phyloP scores from a whole-genome alignment of 2,113 vertebrate genomes.

The Plotosus lineatus region DNA sequence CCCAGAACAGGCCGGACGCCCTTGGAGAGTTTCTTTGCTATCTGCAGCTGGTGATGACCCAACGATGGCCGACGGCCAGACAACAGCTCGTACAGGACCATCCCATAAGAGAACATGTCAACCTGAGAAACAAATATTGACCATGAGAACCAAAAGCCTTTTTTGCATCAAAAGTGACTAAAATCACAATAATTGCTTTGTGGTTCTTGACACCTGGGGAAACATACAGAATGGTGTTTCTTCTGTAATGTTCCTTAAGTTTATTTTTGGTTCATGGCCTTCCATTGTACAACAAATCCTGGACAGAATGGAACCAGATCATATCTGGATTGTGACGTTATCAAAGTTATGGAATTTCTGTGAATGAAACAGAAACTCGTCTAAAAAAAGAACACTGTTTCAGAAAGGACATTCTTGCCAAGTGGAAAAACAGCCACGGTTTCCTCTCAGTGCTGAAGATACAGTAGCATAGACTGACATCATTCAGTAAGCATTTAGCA shows the following conservation, averaged over 20 bases:
- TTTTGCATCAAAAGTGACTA: not conserved
- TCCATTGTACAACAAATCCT: slow-evolving; percentile 18
- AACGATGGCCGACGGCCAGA: slow-evolving; percentile 84
- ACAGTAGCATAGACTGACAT: slow-evolving; percentile 51
- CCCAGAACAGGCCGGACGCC: slow-evolving; percentile 86
- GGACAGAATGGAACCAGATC: slow-evolving; percentile 30
- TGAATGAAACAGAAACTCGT: slow-evolving; percentile 18
- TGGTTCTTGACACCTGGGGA: not conserved
- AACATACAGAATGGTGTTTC: not conserved
- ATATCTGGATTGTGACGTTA: slow-evolving; percentile 34
- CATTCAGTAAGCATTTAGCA: slow-evolving; percentile 48
- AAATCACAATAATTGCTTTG: not conserved
- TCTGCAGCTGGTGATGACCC: slow-evolving; percentile 92
- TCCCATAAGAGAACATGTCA: slow-evolving; percentile 97
- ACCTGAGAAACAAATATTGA: slow-evolving; percentile 72
- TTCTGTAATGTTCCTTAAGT: not conserved
- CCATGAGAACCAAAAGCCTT: not conserved
- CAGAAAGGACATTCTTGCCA: slow-evolving; percentile 24
- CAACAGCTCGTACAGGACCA: slow-evolving; percentile 93
- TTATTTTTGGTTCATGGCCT: slow-evolving; percentile 5
- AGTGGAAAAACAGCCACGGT: slow-evolving; percentile 15
- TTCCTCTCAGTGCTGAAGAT: slow-evolving; percentile 13
- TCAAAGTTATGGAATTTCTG: slow-evolving; percentile 33
- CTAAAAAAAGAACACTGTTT: slow-evolving; percentile 19
- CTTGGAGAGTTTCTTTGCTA: slow-evolving; percentile 90